Evolutionary conservation across 2,113 vertebrate genomes (phyloP).

Genomic region (Oplegnathus fasciatus): DNA sequence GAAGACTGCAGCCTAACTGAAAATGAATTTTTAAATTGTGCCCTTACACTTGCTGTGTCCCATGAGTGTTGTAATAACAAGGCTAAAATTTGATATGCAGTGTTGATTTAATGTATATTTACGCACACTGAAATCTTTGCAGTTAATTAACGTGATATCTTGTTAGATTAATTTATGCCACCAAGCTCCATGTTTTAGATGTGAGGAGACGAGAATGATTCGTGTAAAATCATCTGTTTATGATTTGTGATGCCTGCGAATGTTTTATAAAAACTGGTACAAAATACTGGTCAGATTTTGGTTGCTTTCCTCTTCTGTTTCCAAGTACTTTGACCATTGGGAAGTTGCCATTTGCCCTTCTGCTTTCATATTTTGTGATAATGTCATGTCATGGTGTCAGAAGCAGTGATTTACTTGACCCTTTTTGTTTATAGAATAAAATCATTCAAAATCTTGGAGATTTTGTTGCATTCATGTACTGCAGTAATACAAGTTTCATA

Average conservation of each 20-base stretch:
- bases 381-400: not conserved
- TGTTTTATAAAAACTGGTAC: slow-evolving; percentile 32
- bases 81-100: not conserved
- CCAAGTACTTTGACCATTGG: not conserved
- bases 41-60: not conserved
- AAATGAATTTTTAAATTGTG: not conserved
- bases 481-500: slow-evolving; percentile 1
- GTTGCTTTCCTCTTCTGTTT: not conserved
- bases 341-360: not conserved
- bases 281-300: not conserved
- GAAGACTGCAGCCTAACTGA: not conserved
- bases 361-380: not conserved
- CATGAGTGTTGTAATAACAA: not conserved
- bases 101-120: not conserved
- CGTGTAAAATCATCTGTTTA: not conserved
- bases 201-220: not conserved
- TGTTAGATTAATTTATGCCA: not conserved
- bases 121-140: not conserved
- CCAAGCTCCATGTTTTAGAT: not conserved
- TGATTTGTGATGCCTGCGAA: slow-evolving; percentile 2
- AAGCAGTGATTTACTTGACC: not conserved
- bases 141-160: not conserved
- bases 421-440: slow-evolving; percentile 40
- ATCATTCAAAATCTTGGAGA: not conserved
- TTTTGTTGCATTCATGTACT: not conserved